Evolutionary conservation across 2,113 vertebrate species (phyloP).

Genomic region (Tragelaphus strepsiceros): DNA sequence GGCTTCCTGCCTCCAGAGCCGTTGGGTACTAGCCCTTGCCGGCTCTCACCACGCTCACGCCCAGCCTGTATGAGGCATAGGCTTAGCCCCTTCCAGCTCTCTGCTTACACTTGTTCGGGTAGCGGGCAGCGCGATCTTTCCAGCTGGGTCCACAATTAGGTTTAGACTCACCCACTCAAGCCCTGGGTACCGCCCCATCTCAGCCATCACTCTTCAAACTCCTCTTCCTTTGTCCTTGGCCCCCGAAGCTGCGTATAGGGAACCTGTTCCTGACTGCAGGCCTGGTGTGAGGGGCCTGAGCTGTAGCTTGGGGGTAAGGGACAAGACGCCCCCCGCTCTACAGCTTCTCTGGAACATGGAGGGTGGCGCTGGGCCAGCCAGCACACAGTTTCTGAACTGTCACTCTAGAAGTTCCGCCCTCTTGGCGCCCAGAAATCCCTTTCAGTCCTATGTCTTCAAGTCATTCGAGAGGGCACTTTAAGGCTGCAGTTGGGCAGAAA

Average conservation of each 20-base stretch:
- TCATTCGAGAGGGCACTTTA: not conserved
- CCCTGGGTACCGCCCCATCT: rapidly evolving
- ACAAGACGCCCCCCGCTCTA: not conserved
- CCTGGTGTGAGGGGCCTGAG: not conserved
- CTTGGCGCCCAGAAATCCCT: not conserved
- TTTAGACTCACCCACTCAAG: not conserved
- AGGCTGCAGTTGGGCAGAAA: not conserved
- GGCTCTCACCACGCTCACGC: rapidly evolving
- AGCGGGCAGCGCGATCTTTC: rapidly evolving
- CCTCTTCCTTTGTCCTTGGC: not conserved
- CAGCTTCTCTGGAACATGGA: not conserved
- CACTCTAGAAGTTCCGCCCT: not conserved
- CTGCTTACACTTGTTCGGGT: not conserved
- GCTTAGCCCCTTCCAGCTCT: not conserved
- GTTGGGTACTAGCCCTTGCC: not conserved
- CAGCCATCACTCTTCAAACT: rapidly evolving
- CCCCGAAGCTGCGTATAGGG: not conserved
- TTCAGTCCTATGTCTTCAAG: not conserved
- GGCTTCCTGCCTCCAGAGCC: rapidly evolving
- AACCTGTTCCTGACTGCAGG: not conserved
- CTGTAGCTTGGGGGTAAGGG: not conserved
- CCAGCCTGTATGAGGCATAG: not conserved
- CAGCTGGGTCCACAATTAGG: not conserved
- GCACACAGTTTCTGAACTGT: not conserved
- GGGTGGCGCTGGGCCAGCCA: not conserved